Evolutionary conservation across 1,140 invertebrate species (phyloP).

Genomic region (Aphaenogaster rudis): DNA sequence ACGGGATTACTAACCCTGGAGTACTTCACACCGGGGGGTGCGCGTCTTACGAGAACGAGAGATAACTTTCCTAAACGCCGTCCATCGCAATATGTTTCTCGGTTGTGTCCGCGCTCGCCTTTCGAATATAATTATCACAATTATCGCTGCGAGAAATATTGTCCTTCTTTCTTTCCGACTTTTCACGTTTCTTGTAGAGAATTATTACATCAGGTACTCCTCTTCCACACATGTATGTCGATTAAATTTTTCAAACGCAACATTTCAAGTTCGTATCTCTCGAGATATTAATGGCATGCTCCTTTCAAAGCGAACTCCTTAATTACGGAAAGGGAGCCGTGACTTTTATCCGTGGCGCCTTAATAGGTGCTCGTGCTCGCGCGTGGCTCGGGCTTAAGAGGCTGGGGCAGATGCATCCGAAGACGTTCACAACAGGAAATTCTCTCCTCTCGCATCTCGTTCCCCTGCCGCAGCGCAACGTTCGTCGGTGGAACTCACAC

Average conservation of each 20-base stretch:
- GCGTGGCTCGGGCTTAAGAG: conserved; percentile 73
- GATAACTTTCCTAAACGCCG: background rate
- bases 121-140: background rate
- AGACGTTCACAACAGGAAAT: conserved; percentile 86
- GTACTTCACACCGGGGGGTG: background rate
- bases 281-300: conserved; percentile 16
- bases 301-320: background rate
- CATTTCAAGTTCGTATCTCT: background rate
- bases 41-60: background rate
- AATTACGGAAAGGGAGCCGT: conserved; percentile 51
- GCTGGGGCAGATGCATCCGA: conserved; percentile 84
- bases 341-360: conserved; percentile 69
- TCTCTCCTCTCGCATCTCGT: conserved; percentile 75
- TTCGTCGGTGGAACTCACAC: conserved; percentile 52
- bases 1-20: conserved; percentile 76
- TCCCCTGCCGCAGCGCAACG: conserved; percentile 49
- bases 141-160: background rate
- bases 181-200: background rate
- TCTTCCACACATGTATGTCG: background rate
- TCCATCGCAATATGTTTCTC: background rate
- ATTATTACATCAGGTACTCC: background rate
- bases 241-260: background rate
- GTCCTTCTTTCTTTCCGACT: background rate
- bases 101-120: background rate
- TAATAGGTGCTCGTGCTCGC: conserved; percentile 77